phyloP scores from a whole-genome alignment of 2,888 invertebrate genomes.

The Auanema freiburgensis region DNA sequence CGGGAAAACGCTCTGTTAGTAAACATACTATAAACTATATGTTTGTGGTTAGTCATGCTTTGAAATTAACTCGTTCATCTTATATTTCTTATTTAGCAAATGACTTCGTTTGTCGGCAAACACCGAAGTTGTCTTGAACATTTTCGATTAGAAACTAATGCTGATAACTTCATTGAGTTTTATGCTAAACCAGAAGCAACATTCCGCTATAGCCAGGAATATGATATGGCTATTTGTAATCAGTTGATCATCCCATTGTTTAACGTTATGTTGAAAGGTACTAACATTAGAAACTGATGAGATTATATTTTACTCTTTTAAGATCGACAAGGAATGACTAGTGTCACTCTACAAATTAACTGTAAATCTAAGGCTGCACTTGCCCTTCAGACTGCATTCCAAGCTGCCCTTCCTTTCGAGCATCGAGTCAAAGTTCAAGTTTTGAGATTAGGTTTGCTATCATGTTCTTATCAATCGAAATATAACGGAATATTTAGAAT shows the following conservation, averaged over 20 bases:
- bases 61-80: background rate
- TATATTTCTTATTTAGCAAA: conserved; percentile 2
- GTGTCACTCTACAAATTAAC: conserved; percentile 16
- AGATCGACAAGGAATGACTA: conserved; percentile 13
- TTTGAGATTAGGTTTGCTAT: conserved; percentile 14
- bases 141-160: conserved; percentile 16
- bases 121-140: background rate
- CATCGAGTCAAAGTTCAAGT: conserved; percentile 11
- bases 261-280: too few species aligned
- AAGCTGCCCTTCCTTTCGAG: conserved; percentile 19
- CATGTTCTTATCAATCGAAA: background rate
- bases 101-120: conserved; percentile 14
- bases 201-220: conserved; percentile 11
- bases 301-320: background rate
- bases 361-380: conserved; percentile 15
- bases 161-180: conserved; percentile 12
- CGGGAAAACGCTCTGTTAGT: conserved; percentile 11
- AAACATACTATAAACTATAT: conserved; percentile 8
- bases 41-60: conserved; percentile 4
- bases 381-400: conserved; percentile 20
- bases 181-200: conserved; percentile 2
- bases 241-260: conserved; percentile 14
- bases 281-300: background rate
- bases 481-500: conserved; percentile 7
- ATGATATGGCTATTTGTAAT: conserved; percentile 16